These are phyloP conservation scores for Salminus brasiliensis DNA, from an alignment of 2,113 vertebrate species.

Conservation along the genomic window DNA sequence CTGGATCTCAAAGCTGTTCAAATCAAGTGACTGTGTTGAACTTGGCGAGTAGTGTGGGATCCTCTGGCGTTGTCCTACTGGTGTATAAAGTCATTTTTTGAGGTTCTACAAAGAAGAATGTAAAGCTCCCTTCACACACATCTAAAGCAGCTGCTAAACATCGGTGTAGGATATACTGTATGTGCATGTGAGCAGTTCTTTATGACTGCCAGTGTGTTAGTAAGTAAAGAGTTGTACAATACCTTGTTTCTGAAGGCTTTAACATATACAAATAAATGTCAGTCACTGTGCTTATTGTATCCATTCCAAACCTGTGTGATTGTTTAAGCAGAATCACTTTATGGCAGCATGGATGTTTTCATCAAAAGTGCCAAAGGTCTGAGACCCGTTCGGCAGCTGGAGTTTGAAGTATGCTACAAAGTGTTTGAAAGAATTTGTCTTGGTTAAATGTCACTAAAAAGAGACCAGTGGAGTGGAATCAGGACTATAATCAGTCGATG, in stretches of 20 bases:
- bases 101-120: too few relatives aligned
- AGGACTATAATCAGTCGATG: slow-evolving; percentile 34
- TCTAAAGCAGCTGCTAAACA: too few relatives aligned
- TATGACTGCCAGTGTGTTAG: not conserved
- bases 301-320: slow-evolving; percentile 11
- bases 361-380: slow-evolving; percentile 49
- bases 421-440: slow-evolving; percentile 6
- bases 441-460: not conserved
- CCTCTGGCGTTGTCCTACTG: too few relatives aligned
- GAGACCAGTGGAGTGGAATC: not conserved
- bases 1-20: too few relatives aligned
- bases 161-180: not conserved
- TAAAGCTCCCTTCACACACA: too few relatives aligned
- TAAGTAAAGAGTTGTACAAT: not conserved
- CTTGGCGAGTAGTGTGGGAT: too few relatives aligned
- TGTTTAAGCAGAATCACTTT: slow-evolving; percentile 25
- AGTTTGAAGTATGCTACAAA: slow-evolving; percentile 34
- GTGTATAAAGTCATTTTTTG: too few relatives aligned
- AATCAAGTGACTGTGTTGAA: too few relatives aligned
- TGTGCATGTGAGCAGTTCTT: too few relatives aligned
- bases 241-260: not conserved
- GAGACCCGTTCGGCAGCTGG: not conserved
- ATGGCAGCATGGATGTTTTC: slow-evolving; percentile 54
- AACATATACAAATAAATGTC: slow-evolving; percentile 56
- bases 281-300: slow-evolving; percentile 72